Evolutionary conservation across 1,140 invertebrate genomes (phyloP).

Genomic region (Procambarus clarkii): DNA sequence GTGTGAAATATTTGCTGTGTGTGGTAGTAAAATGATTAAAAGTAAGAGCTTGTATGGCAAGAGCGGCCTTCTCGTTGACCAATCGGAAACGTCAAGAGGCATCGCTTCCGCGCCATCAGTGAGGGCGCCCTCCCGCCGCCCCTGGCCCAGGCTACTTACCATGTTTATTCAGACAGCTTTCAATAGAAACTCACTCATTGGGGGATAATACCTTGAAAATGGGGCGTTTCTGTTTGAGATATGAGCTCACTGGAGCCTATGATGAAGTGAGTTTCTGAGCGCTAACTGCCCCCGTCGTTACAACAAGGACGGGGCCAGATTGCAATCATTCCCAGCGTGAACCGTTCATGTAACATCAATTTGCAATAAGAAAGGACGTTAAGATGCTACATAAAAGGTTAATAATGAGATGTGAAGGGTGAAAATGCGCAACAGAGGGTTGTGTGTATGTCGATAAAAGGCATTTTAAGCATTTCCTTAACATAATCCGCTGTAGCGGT

Average conservation of each 20-base stretch:
- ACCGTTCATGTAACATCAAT: not conserved
- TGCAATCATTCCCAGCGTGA: not conserved
- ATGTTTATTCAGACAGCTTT: constrained; percentile 62
- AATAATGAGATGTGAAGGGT: not conserved
- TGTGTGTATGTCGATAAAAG: too few species aligned
- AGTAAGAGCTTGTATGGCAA: constrained; percentile 1
- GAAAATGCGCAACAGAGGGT: not conserved
- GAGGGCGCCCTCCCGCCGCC: not conserved
- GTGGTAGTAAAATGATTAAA: too few species aligned
- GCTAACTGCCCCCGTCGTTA: not conserved
- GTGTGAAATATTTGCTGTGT: too few species aligned
- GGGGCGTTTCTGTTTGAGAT: constrained; percentile 60
- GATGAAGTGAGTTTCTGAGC: constrained; percentile 42
- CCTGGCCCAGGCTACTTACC: constrained; percentile 28
- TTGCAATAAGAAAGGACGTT: not conserved
- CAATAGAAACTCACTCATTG: constrained; percentile 49
- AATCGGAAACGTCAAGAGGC: constrained; percentile 67
- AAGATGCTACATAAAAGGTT: not conserved
- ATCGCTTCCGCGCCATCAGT: constrained; percentile 57
- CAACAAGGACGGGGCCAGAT: not conserved
- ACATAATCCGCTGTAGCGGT: too few species aligned
- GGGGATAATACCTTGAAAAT: constrained; percentile 60
- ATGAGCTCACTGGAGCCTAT: constrained; percentile 44
- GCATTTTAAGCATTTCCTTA: too few species aligned
- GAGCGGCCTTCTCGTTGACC: constrained; percentile 50